These are phyloP conservation scores for Ctenodactylus gundi DNA, from an alignment of 2,113 vertebrate genomes.

Conservation along the genomic window DNA sequence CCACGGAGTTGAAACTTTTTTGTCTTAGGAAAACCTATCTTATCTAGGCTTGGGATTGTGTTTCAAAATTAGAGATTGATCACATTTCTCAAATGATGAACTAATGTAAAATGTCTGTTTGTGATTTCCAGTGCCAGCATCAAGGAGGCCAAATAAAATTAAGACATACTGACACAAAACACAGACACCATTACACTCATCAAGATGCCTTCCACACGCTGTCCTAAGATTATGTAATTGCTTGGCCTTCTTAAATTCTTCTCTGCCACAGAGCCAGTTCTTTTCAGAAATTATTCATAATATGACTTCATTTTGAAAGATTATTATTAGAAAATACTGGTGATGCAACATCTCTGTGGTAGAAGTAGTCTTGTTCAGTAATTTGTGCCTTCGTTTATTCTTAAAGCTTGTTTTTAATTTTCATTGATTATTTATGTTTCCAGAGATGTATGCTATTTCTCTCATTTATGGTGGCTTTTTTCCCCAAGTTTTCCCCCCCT, in stretches of 20 bases:
- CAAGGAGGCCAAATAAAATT: constrained; percentile 69
- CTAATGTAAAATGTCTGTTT: constrained; percentile 73
- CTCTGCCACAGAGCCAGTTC: background rate
- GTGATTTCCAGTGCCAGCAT: constrained; percentile 35
- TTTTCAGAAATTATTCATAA: constrained; percentile 48
- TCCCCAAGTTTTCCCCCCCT: too few species aligned
- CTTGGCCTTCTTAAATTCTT: constrained; percentile 55
- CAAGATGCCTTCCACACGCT: constrained; percentile 57
- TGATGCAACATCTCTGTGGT: background rate
- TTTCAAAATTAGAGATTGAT: constrained; percentile 47
- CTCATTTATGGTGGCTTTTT: background rate
- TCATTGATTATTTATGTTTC: background rate
- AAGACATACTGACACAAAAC: constrained; percentile 64
- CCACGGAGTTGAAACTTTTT: background rate
- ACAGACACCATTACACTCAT: constrained; percentile 68
- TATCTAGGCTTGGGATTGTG: constrained; percentile 38
- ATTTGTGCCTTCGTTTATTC: background rate
- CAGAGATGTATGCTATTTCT: background rate
- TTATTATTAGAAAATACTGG: background rate
- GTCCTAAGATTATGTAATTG: constrained; percentile 60
- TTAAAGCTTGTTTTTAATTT: background rate
- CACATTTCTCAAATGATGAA: constrained; percentile 37
- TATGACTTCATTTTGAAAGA: constrained; percentile 35
- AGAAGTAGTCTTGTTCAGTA: background rate
- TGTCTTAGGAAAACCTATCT: constrained; percentile 20